Conservation (phyloP, 2,797 vertebrate genomes). For the Triplophysa yarkandensis region DNA sequence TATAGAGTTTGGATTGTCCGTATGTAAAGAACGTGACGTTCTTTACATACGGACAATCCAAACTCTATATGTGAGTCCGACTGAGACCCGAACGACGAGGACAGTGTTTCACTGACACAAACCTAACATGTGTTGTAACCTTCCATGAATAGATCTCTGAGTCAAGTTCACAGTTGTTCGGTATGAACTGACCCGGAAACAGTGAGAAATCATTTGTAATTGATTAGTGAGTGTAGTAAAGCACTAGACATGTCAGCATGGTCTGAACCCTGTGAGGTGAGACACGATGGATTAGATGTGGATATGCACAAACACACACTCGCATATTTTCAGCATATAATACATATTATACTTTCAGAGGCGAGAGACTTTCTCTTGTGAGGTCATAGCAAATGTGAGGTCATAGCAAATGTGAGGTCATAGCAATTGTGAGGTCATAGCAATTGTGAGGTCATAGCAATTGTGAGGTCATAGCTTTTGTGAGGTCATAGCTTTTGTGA, state of each 20-base stretch:
- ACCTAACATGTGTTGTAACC: constrained; percentile 5
- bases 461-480: too few species aligned
- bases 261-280: constrained; percentile 1
- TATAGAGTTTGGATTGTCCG: constrained; percentile 1
- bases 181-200: constrained; percentile 46
- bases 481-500: too few species aligned
- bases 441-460: not conserved
- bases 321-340: not conserved
- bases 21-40: constrained; percentile 1
- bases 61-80: not conserved
- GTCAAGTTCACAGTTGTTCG: constrained; percentile 4
- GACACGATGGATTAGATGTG: not conserved
- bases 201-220: constrained; percentile 34
- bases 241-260: constrained; percentile 4
- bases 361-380: not conserved
- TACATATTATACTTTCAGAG: not conserved
- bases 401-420: not conserved
- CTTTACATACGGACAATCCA: constrained; percentile 1
- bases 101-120: not conserved
- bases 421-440: not conserved
- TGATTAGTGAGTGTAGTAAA: constrained; percentile 25
- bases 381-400: not conserved
- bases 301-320: not conserved
- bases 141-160: constrained; percentile 28
- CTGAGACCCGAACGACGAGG: not conserved